Conservation (phyloP, 2,888 invertebrate species). For the Lordiphosa andalusiaca region DNA sequence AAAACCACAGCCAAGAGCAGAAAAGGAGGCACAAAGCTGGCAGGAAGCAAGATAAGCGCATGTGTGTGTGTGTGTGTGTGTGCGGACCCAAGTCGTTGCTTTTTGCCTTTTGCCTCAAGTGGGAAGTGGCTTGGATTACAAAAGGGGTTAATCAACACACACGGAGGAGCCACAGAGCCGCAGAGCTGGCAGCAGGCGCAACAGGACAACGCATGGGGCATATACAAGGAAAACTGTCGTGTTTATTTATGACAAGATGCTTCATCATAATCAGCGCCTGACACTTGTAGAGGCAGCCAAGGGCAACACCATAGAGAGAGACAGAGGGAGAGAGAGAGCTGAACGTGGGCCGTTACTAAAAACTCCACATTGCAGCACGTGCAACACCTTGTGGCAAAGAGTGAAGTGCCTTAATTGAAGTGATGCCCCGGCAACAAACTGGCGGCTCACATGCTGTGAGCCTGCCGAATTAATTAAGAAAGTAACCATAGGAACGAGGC, state of each 20-base stretch:
- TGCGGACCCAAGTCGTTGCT: no score
- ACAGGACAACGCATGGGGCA: constrained; percentile 41
- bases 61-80: no score
- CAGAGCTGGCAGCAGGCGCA: constrained; percentile 17
- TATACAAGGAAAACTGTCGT: constrained; percentile 48
- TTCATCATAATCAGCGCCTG: constrained; percentile 77
- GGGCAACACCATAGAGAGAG: constrained; percentile 12
- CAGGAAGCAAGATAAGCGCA: constrained; percentile 42
- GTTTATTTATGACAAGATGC: constrained; percentile 78
- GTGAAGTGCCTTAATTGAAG: constrained; percentile 65
- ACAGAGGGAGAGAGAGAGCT: not conserved
- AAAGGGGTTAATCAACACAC: constrained; percentile 71
- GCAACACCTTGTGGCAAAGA: constrained; percentile 35
- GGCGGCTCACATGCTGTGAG: constrained; percentile 17
- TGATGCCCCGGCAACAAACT: constrained; percentile 51
- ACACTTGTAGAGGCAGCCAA: constrained; percentile 57
- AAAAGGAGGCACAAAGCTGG: constrained; percentile 9
- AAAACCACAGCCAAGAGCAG: constrained; percentile 20
- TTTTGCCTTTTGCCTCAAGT: constrained; percentile 12
- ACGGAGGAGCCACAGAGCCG: not conserved
- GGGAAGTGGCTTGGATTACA: constrained; percentile 54
- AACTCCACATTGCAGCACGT: constrained; percentile 41
- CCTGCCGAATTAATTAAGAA: constrained; percentile 61
- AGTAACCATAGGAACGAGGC: constrained; percentile 35
- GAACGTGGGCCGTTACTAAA: constrained; percentile 4